Percentiles rank a stretch among this genome's conserved stretches.
Evolutionary conservation across 2,888 invertebrate species (phyloP).

Genomic region (Therioaphis trifolii): DNA sequence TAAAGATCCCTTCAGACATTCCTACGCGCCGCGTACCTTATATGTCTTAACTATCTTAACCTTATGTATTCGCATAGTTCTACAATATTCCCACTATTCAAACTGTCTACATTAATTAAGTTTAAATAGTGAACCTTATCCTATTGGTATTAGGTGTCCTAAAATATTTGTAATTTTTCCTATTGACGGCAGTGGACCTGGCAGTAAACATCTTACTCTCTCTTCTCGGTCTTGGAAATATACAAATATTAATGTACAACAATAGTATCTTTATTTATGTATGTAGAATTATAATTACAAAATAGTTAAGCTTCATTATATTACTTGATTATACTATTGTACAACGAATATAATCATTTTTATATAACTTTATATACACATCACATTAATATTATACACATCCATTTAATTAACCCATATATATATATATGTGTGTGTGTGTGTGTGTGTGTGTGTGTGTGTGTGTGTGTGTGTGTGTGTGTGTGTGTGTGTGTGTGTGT

Average conservation of each 20-base stretch:
- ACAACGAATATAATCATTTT: too few relatives aligned
- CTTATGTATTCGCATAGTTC: constrained; percentile 9
- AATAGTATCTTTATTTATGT: background rate
- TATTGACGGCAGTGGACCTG: background rate
- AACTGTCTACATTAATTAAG: background rate
- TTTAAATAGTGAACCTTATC: background rate
- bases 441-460: too few relatives aligned
- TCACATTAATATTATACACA: too few relatives aligned
- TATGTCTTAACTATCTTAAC: constrained; percentile 30
- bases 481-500: too few relatives aligned
- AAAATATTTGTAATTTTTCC: background rate
- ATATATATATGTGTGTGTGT: too few relatives aligned
- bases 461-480: too few relatives aligned
- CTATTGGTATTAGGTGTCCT: background rate
- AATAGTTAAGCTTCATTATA: background rate
- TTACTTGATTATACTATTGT: too few relatives aligned
- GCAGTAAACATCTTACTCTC: background rate
- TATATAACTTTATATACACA: too few relatives aligned
- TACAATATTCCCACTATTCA: background rate
- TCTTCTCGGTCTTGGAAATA: background rate
- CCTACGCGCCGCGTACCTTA: constrained; percentile 1
- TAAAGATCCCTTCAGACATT: constrained; percentile 50
- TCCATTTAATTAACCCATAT: too few relatives aligned
- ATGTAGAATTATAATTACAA: background rate
- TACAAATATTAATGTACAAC: background rate